Base-by-base conservation (phyloP, 2,113 vertebrate species). In the Mus pahari region DNA sequence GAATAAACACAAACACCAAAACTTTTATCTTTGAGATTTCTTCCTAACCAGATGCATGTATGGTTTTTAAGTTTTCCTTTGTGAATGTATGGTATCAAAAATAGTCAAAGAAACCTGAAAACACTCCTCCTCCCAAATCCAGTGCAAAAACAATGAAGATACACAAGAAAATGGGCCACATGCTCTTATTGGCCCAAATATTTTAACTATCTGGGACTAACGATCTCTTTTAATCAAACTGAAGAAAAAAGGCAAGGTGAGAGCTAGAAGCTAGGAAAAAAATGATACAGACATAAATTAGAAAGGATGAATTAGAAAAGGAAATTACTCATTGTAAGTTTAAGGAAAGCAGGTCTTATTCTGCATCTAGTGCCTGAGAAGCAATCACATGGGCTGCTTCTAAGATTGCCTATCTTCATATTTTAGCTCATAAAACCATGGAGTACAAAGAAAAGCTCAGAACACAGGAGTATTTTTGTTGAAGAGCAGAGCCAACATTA, bases 201-300 rank as follows among this genome's bases (percentile, higher is more conserved):
- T 84, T 88, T 91, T 78, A 48, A 33, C 36, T 70, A 70, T 79
- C 73, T 70, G 14, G 48, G 53, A 89, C 39, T 60, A 96, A 94
- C 48, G 26, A 84, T 89, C 48, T 73, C 68, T 66, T 75, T 83
- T 82, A 91, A 82, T 86, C 77, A 93, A 87, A 83, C 53, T 62
- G 42, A 60, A 90, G 36, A 88, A 16, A 70, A 95, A 92, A 62
- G 42, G 26, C n/a, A 88, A 90, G 36, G 10, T 5, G 74, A 74
- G 45, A 97, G 68, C 26, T 94, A n/a, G 66, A 96, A 78, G n/a
- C 55, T 95, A 20, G 91, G 24, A 86, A n/a, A 53, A 84, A 96
- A 58, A 83, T 20, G 48, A 33, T 91, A 17, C n/a, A 83, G 71
- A 82, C 39, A 86, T 36, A 86, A 86, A 93, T 45, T 58, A 77